Base-by-base conservation (phyloP, 1,140 invertebrate genomes). In the Trichoplusia ni region DNA sequence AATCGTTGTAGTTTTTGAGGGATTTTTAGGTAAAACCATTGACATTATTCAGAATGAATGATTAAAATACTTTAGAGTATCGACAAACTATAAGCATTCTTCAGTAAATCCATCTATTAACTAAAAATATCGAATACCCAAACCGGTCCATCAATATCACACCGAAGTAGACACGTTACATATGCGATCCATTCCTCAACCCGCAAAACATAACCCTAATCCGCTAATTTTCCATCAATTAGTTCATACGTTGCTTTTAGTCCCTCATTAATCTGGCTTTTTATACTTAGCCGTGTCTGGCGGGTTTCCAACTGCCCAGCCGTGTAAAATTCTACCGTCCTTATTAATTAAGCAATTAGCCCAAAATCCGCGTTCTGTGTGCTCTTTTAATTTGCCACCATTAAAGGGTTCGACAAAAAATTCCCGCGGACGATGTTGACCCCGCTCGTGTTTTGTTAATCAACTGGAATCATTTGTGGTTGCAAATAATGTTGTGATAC, bases 311-410 rank as follows among this genome's bases (percentile, higher is more conserved):
- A 75, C 63, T 72, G 74, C 71, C 73, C 69, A 70, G 67, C 66
- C 71, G 68, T 80, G 75, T 77, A 79, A 80, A 79, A 78, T 77
- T 75, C 80, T 56, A 64, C 67, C 63, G 63, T 73, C 79, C 75
- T 64, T 84, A 86, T 87, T 87, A 81, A 87, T 85, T 87, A 85
- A 86, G 77, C 84, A 87, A 85, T 87, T 86, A 84, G 74, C 76
- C 76, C 64, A 74, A 77, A 82, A 79, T 51, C 78, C 74, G 69
- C 56, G 71, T 77, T 75, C 63, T 78, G 66, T 74, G 75, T 77
- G 76, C 79, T 74, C 76, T 84, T 82, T 82, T 83, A 83, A 84
- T 86, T 81, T 83, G 61, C 68, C 60, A 42, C 68, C 72, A 73
- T 82, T 76, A 77, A 76, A 76, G 67, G 73, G 69, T 79, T 62